A percentile compares a stretch with the other conserved stretches of the same genome.
Conservation (phyloP, 2,113 vertebrate species). For the Caretta caretta region DNA sequence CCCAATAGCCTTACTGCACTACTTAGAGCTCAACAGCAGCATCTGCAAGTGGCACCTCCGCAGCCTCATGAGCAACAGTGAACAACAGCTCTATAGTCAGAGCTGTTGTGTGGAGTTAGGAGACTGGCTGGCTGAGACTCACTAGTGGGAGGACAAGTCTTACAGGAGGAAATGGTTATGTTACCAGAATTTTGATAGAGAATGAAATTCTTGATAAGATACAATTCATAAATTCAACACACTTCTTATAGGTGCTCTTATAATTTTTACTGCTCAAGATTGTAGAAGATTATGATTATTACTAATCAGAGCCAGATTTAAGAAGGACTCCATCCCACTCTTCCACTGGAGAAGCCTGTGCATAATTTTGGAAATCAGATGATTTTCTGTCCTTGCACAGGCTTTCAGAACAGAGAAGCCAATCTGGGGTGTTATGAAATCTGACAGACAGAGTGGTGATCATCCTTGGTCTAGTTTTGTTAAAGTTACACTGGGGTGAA, state of each 20-base stretch:
- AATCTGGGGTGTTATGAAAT: neutral
- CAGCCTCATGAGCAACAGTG: neutral
- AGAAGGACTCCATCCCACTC: neutral
- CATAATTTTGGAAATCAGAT: neutral
- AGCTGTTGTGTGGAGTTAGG: neutral
- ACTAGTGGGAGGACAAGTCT: rapidly evolving
- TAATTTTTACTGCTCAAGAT: neutral
- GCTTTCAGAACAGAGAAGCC: neutral
- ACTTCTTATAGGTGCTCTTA: neutral
- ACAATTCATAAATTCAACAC: neutral
- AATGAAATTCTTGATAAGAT: neutral
- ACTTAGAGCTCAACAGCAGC: neutral
- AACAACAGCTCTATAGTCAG: neutral
- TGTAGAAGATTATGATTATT: neutral
- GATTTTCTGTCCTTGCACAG: neutral
- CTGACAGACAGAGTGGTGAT: neutral
- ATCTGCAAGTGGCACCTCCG: neutral
- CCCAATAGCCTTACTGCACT: neutral
- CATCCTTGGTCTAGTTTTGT: neutral
- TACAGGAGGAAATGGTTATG: neutral
- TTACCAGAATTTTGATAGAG: neutral
- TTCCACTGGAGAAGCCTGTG: neutral
- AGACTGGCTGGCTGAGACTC: neutral
- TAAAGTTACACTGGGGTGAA: neutral
- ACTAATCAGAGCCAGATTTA: neutral